These are phyloP conservation scores for Neotoma lepida DNA, from an alignment of 2,113 vertebrate genomes.

Conservation along the genomic window DNA sequence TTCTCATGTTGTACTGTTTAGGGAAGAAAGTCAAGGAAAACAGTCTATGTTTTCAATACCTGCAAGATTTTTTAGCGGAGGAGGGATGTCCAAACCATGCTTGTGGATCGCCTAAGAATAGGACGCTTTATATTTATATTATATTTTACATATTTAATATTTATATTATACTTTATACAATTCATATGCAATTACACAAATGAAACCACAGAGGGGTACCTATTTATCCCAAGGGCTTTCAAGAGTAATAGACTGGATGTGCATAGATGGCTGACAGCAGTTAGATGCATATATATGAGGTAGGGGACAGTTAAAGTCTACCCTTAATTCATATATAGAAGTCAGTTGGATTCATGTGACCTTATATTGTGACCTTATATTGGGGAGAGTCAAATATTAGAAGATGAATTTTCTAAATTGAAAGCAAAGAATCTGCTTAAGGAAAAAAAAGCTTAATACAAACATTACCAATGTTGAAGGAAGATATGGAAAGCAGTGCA, in stretches of 20 bases:
- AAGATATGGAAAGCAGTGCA: neutral
- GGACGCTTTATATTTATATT: neutral
- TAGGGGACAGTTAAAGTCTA: neutral
- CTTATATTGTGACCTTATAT: neutral
- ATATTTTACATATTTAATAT: neutral
- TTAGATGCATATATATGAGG: accelerated
- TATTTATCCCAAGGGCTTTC: neutral
- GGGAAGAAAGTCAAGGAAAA: neutral
- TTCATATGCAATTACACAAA: neutral
- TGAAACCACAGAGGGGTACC: neutral
- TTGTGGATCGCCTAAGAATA: neutral
- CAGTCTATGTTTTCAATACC: neutral
- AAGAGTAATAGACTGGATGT: neutral
- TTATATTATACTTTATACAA: neutral
- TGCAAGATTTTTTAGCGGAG: neutral
- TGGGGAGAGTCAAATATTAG: neutral
- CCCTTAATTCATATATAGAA: neutral
- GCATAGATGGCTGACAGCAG: neutral
- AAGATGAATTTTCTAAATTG: conserved; percentile 5
- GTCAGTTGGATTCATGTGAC: neutral
- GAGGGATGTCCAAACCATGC: no score
- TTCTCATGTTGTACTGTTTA: neutral
- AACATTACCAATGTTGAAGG: neutral
- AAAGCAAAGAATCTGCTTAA: conserved; percentile 34
- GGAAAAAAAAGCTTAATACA: neutral